phyloP scores from a whole-genome alignment of 2,113 vertebrate species.

The Numenius arquata region DNA sequence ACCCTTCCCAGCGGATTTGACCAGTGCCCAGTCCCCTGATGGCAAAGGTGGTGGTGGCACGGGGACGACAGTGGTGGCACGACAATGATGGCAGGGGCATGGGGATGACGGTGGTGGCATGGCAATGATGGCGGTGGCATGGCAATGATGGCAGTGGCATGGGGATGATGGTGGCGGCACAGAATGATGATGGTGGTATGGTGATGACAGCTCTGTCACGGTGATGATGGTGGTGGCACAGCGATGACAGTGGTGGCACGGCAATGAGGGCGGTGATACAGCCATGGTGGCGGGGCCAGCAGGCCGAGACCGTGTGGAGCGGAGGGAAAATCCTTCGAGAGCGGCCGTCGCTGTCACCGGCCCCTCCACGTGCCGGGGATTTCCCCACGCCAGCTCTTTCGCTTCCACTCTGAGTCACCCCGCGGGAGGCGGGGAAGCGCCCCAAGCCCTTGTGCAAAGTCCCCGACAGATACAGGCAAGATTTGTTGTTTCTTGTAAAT shows the following conservation, averaged over 20 bases:
- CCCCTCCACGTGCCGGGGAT: background rate
- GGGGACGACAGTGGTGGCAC: background rate
- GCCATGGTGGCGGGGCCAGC: accelerated
- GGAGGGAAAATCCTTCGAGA: constrained; percentile 21
- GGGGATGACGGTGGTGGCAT: accelerated
- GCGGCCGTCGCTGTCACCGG: background rate
- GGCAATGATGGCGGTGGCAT: accelerated
- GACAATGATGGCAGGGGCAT: accelerated
- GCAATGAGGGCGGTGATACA: accelerated
- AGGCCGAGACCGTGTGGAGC: accelerated
- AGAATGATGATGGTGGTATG: accelerated
- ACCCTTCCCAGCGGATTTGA: background rate
- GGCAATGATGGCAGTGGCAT: accelerated
- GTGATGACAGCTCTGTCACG: accelerated
- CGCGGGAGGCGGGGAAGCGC: background rate
- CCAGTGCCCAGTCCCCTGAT: background rate
- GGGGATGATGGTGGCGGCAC: accelerated
- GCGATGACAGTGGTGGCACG: accelerated
- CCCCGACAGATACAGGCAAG: accelerated
- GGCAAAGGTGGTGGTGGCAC: background rate
- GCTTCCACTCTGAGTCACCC: background rate
- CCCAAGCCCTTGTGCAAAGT: background rate
- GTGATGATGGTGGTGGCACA: accelerated
- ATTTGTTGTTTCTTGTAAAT: background rate
- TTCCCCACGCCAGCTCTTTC: background rate